Conservation (phyloP, 2,113 vertebrate species). For the Gnathonemus longibarbis region DNA sequence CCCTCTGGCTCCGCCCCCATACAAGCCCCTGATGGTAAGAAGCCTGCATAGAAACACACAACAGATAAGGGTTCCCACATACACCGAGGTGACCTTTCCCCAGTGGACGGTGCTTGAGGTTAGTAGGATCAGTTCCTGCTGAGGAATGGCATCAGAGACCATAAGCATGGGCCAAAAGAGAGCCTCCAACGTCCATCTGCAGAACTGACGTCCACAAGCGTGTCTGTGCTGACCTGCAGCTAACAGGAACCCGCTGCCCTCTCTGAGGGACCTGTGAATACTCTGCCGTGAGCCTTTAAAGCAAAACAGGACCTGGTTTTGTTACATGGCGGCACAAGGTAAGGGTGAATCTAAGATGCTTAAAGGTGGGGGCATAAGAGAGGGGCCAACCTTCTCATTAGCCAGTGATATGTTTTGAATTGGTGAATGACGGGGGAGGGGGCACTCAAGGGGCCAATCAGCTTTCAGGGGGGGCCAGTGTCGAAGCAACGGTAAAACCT, state of each 20-base stretch:
- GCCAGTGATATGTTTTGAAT: not conserved
- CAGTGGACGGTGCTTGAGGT: not conserved
- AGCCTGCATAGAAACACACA: not conserved
- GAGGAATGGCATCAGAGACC: not conserved
- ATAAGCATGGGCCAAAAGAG: not conserved
- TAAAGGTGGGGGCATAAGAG: not conserved
- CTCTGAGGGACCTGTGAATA: not conserved
- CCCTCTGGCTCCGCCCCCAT: not conserved
- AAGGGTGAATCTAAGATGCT: not conserved
- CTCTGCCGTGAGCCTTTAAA: not conserved
- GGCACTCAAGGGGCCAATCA: not conserved
- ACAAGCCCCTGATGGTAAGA: not conserved
- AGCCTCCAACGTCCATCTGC: not conserved
- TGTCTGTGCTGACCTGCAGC: not conserved
- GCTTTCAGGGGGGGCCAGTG: not conserved
- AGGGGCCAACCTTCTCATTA: not conserved
- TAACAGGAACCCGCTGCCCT: not conserved
- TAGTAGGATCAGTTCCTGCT: not conserved
- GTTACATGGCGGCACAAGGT: not conserved
- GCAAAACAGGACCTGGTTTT: not conserved
- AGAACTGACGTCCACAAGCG: not conserved
- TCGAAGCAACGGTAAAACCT: not conserved
- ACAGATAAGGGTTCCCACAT: not conserved
- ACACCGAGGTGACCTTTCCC: not conserved
- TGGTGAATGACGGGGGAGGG: not conserved